Conservation (phyloP, 2,888 invertebrate species). For the Melipona beecheii region DNA sequence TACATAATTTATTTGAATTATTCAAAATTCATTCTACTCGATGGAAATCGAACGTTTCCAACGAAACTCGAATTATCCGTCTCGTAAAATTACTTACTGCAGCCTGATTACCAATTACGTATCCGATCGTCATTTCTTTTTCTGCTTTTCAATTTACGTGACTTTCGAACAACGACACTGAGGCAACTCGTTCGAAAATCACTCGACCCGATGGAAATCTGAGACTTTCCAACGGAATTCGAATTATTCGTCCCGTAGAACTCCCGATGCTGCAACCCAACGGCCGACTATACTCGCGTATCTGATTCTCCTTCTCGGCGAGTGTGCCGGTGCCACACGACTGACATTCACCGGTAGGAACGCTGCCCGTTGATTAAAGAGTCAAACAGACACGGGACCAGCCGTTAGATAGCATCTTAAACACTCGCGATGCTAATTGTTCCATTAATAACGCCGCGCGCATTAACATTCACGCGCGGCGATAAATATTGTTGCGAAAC, state of each 20-base stretch:
- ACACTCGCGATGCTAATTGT: conserved; percentile 58
- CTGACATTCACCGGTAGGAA: conserved; percentile 49
- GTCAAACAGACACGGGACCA: conserved; percentile 34
- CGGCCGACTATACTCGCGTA: not conserved
- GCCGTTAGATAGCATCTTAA: conserved; percentile 50
- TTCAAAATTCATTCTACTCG: too few species aligned
- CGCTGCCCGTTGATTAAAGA: conserved; percentile 43
- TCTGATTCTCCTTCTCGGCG: not conserved
- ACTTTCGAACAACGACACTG: too few species aligned
- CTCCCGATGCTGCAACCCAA: not conserved
- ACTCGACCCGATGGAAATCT: not conserved
- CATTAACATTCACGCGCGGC: conserved; percentile 37
- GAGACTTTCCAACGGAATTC: not conserved
- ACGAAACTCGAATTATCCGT: too few species aligned
- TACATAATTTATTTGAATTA: too few species aligned
- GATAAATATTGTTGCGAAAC: conserved; percentile 41
- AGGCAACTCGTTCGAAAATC: not conserved
- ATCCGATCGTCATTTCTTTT: too few species aligned
- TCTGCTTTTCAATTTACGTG: too few species aligned
- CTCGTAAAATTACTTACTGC: too few species aligned
- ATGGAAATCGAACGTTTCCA: too few species aligned
- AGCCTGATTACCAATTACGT: too few species aligned
- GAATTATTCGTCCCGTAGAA: not conserved
- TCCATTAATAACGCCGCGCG: conserved; percentile 55
- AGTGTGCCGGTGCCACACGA: not conserved